These are phyloP conservation scores for Bombycilla garrulus DNA, from an alignment of 2,113 vertebrate species.

Conservation along the genomic window DNA sequence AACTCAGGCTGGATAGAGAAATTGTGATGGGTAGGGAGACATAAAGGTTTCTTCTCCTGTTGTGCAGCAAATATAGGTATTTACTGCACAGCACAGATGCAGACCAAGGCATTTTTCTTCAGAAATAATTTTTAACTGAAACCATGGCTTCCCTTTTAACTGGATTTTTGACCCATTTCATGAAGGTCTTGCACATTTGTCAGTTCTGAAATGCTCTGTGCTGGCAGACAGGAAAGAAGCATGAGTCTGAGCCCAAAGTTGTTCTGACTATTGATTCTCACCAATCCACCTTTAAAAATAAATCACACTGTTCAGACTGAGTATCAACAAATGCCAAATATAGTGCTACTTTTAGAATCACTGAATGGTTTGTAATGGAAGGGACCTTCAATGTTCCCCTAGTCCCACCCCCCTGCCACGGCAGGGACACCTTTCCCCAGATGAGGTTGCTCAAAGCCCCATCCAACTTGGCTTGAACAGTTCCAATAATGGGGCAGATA, in stretches of 20 bases:
- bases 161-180: background rate
- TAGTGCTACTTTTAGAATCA: background rate
- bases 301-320: background rate
- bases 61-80: background rate
- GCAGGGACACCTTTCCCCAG: background rate
- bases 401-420: background rate
- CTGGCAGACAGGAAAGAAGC: background rate
- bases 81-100: background rate
- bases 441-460: background rate
- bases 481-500: background rate
- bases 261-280: background rate
- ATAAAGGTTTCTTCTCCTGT: background rate
- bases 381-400: background rate
- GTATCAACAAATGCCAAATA: background rate
- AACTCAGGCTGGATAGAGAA: background rate
- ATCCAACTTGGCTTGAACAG: background rate
- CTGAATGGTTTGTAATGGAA: background rate
- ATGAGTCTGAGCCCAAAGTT: background rate
- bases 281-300: background rate
- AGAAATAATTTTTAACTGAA: background rate
- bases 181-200: background rate
- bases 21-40: background rate
- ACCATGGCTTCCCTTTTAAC: background rate
- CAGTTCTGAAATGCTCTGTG: background rate
- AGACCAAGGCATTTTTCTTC: background rate